phyloP scores from a whole-genome alignment of 1,140 invertebrate genomes.

The Trachymyrmex septentrionalis region DNA sequence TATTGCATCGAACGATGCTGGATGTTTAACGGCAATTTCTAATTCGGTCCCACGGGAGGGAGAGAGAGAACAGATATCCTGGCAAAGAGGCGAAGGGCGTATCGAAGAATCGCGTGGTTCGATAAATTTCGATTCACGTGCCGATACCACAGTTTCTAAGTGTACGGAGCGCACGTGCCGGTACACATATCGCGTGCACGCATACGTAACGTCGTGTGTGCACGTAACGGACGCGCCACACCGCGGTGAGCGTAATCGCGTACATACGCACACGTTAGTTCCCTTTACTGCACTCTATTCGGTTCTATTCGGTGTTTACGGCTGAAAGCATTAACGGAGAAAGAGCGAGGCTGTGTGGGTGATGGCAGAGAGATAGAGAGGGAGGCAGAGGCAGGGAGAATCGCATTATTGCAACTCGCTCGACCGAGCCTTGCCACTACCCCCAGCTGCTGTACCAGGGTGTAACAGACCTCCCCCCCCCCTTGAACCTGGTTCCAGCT shows the following conservation, averaged over 20 bases:
- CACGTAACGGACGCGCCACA: background rate
- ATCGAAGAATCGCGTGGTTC: constrained; percentile 33
- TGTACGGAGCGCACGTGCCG: constrained; percentile 53
- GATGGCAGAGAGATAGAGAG: constrained; percentile 43
- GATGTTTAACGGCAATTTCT: constrained; percentile 33
- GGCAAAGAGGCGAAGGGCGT: constrained; percentile 15
- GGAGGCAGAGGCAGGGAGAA: constrained; percentile 64
- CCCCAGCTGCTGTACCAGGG: constrained; percentile 68
- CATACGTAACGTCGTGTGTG: constrained; percentile 46
- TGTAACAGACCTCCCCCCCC: constrained; percentile 70
- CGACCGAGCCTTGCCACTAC: constrained; percentile 64
- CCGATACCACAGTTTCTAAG: constrained; percentile 49
- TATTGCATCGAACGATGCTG: background rate
- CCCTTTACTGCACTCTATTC: constrained; percentile 81
- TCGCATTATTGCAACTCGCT: constrained; percentile 78
- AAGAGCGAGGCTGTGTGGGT: constrained; percentile 66
- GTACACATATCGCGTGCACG: constrained; percentile 33
- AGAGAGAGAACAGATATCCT: background rate
- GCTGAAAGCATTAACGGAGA: constrained; percentile 80
- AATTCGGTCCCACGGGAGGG: constrained; percentile 2
- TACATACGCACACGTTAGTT: constrained; percentile 71
- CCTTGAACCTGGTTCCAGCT: constrained; percentile 71
- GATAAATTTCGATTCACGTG: constrained; percentile 56
- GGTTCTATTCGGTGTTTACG: constrained; percentile 82
- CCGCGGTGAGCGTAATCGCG: constrained; percentile 72